Base-by-base conservation (phyloP, 2,888 invertebrate species). In the Drymonia ruficornis region DNA sequence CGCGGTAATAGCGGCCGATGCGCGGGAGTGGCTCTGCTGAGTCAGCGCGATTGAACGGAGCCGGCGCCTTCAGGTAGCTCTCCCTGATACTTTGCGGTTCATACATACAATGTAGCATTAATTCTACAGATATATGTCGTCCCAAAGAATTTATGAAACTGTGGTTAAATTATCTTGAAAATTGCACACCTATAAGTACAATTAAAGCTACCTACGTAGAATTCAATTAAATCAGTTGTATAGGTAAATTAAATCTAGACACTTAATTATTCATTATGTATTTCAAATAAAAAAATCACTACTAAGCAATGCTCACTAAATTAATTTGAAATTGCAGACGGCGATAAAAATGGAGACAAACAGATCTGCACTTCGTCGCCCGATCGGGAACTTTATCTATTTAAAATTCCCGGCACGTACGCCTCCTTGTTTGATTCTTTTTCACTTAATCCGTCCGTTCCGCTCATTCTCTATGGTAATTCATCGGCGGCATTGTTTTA, bases 381-480 rank as follows among this genome's bases (percentile, higher is more conserved):
- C 62, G 65, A 74, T 74, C 67, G 67, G 74, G 67, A 69, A 75
- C 68, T 76, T 74, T 74, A 74, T 80, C 74, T 79, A 74, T 79
- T 86, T 82, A 73, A 76, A 78, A 81, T 83, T 80, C 79, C 59
- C 70, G 70, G 73, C 84, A 83, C 84, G 81, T 79, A 81, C 83
- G 81, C 78, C 82, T 82, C 80, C 81, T 84, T 83, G 83, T 87
- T 88, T 86, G 86, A 87, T 85, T 86, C 83, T 86, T 87, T 90
- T 91, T 89, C 85, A 89, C 88, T 88, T 87, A 88, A 89, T 84
- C 83, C 89, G 79, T 81, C 76, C 85, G 87, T 89, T 90, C 86
- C 89, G 87, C 89, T 90, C 84, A 85, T 87, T 87, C 81, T 85
- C 82, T 87, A 90, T 89, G 89, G 86, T 89, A 90, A 91, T 91